Evolutionary conservation across 2,888 invertebrate genomes (phyloP), one percentile per base, ranked within the genome.

Genomic region (Azorinus chamasolen): DNA sequence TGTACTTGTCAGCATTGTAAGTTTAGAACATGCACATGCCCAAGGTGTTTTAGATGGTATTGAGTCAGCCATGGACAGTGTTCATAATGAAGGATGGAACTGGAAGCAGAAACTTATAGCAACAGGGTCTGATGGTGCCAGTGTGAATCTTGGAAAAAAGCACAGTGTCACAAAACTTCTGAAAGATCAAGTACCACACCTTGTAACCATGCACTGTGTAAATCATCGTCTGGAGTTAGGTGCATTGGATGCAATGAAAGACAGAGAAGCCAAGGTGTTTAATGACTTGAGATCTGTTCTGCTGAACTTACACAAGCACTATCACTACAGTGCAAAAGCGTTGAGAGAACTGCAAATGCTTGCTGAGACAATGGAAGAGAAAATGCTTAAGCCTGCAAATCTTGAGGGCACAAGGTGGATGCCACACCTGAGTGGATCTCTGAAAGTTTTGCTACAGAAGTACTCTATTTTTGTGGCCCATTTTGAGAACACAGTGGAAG

Each of bases 401-500:
- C 48, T 83, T n/a, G 20, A 55, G 32, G 79, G 79, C n/a, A 83
- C 77, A 25, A 63, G 71, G 32, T 77, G 77, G 82, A 74, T 79
- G 69, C 75, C 74, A 14, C 78, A 82, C 61, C 37, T 72, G 5
- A 66, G 65, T 16, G 22, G 57, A 39, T 64, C 63, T 53, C 62
- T 79, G 14, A 45, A 80, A 1, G 54, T 62, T 24, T 46, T 74
- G 0, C 50, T 77, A n/a, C 58, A 8, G 14, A 22, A 53, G 22
- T 76, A 76, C 51, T 6, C 37, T 14, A 53, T 61, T 12, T 68
- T 71, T 61, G 57, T 72, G 12, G 48, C 51, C n/a, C 79, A 79
- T 46, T 75, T 79, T 65, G 71, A 79, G 43, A 64, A 70, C 20
- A 73, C 63, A 25, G 16, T 79, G 37, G 65, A 74, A 25, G 66